Conservation (phyloP, 1,140 invertebrate species). For the Apis mellifera region Amel_HAv3.1 CM009941.2:12697501-12698000, state of each 20-base stretch:
- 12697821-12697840: too few relatives aligned
- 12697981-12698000: slow-evolving; percentile 56
- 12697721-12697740: neutral
- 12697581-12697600: neutral
- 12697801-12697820: too few relatives aligned
- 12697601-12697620: too few relatives aligned
- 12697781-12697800: neutral
- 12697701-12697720: neutral
- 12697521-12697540: too few relatives aligned
- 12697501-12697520: neutral
- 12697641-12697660: neutral
- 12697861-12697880: neutral
- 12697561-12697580: neutral
- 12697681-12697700: neutral
- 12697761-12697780: neutral
- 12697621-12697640: neutral
- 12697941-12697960: slow-evolving; percentile 70
- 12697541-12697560: neutral
- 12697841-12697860: neutral
- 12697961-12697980: slow-evolving; percentile 74
- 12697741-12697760: too few relatives aligned
- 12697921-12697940: slow-evolving; percentile 58
- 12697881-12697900: slow-evolving; percentile 1
- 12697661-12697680: too few relatives aligned
- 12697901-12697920: slow-evolving; percentile 66